Evolutionary conservation across 1,140 invertebrate species (phyloP).

Genomic region (Teleopsis dalmanni): DNA sequence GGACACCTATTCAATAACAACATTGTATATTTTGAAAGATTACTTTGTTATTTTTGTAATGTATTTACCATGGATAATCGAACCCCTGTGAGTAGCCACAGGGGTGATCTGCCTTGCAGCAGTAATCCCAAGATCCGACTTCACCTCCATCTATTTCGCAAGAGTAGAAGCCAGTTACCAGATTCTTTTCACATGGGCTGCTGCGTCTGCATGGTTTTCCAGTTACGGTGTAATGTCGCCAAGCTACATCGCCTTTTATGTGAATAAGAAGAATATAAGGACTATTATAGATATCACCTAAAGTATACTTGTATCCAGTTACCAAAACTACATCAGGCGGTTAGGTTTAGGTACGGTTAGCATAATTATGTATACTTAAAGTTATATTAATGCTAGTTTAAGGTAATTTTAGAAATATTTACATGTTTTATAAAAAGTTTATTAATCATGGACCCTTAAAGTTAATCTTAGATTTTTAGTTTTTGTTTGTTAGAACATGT

Average conservation of each 20-base stretch:
- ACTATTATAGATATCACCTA: background rate
- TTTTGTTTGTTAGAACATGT: conserved; percentile 2
- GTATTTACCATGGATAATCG: conserved; percentile 63
- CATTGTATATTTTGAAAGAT: background rate
- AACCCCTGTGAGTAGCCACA: conserved; percentile 75
- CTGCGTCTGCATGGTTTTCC: conserved; percentile 67
- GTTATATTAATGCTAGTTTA: conserved; percentile 1
- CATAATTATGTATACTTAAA: background rate
- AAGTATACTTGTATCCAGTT: too few species aligned
- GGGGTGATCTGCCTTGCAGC: conserved; percentile 66
- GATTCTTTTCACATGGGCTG: conserved; percentile 60
- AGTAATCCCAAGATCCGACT: conserved; percentile 69
- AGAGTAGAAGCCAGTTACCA: conserved; percentile 66
- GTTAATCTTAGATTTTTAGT: background rate
- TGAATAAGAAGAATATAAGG: background rate
- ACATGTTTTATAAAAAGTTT: background rate
- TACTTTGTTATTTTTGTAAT: background rate
- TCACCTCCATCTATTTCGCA: conserved; percentile 67
- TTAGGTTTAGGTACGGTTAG: background rate
- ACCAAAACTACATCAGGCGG: too few species aligned
- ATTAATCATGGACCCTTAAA: too few species aligned
- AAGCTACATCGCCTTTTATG: conserved; percentile 49
- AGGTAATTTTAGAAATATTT: background rate
- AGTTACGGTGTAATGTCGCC: conserved; percentile 66
- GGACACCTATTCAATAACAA: conserved; percentile 57